phyloP scores from a whole-genome alignment of 2,797 vertebrate genomes.

The Tokudaia muenninki region DNA sequence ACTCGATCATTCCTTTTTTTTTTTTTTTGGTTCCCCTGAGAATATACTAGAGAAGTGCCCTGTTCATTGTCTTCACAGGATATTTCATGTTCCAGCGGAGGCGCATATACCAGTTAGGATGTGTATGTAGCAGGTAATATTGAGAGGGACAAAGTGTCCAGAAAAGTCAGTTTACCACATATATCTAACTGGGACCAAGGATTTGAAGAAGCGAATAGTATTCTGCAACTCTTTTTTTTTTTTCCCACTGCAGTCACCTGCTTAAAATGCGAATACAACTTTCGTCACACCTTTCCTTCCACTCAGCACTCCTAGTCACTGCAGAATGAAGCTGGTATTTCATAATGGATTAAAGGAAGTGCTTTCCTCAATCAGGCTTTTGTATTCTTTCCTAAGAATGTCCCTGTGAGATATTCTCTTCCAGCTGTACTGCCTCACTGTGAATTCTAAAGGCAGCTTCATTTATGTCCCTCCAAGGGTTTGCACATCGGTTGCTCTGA shows the following conservation, averaged over 20 bases:
- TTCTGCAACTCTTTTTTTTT: not conserved
- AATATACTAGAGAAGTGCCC: not conserved
- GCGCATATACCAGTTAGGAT: not conserved
- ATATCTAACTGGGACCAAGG: not conserved
- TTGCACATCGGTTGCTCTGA: not conserved
- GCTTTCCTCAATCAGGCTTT: not conserved
- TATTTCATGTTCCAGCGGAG: not conserved
- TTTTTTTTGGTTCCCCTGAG: not conserved
- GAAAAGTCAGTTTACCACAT: not conserved
- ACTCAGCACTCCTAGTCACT: not conserved
- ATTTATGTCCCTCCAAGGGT: not conserved
- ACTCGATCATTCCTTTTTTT: not conserved
- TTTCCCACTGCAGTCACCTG: not conserved
- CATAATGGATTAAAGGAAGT: not conserved
- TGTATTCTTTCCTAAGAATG: not conserved
- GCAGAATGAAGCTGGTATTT: not conserved
- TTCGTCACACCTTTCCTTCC: fast-evolving
- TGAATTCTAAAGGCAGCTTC: not conserved
- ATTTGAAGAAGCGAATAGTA: not conserved
- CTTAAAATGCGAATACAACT: not conserved
- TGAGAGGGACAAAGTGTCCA: not conserved
- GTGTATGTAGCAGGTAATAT: not conserved
- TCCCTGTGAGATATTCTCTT: not conserved
- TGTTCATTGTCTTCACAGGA: fast-evolving
- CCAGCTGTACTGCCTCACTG: no score